phyloP scores from a whole-genome alignment of 2,113 vertebrate genomes.

The Tursiops truncatus region DNA sequence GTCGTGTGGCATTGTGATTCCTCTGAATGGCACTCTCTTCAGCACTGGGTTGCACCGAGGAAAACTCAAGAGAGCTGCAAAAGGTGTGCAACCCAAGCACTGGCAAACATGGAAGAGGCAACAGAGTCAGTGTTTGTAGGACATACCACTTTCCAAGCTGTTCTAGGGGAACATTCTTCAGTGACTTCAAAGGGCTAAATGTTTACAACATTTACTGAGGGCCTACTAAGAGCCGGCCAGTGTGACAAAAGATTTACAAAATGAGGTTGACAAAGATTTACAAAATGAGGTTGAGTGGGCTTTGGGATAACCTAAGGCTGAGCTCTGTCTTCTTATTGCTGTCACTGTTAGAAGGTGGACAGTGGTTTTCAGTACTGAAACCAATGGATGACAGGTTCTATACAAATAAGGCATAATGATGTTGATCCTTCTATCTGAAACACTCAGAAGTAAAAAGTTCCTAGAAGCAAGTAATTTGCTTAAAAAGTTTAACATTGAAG shows the following conservation, averaged over 20 bases:
- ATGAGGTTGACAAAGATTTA: background rate
- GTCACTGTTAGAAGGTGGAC: background rate
- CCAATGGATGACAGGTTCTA: background rate
- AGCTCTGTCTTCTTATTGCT: background rate
- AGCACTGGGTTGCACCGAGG: background rate
- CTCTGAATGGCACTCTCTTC: background rate
- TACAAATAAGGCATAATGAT: background rate
- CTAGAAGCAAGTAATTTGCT: background rate
- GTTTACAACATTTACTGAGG: background rate
- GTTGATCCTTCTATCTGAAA: background rate
- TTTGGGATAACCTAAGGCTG: background rate
- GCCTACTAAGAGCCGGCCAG: background rate
- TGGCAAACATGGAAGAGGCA: background rate
- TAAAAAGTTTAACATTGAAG: constrained; percentile 23
- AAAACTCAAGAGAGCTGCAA: background rate
- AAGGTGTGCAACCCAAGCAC: background rate
- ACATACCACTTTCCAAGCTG: background rate
- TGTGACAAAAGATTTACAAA: background rate
- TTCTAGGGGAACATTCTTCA: background rate
- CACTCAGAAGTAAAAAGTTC: background rate
- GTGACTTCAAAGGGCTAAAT: background rate
- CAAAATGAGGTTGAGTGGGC: background rate
- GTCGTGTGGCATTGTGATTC: rapidly evolving
- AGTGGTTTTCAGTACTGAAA: background rate
- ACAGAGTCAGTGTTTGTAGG: background rate